Conservation (phyloP, 2,888 invertebrate species). For the Cheilosia urbana region DNA sequence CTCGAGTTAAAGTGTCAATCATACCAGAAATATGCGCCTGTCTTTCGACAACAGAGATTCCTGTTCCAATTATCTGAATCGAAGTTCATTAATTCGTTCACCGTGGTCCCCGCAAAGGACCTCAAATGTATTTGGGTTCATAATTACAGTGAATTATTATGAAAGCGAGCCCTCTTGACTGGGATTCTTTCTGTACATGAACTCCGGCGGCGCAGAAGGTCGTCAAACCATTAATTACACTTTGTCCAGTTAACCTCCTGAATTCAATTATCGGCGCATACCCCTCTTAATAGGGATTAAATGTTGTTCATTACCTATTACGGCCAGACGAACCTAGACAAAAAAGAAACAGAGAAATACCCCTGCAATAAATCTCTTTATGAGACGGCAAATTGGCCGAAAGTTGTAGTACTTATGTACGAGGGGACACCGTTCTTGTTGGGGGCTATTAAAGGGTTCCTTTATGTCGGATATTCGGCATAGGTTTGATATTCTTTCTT, state of each 20-base stretch:
- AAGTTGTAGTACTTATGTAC: slow-evolving; percentile 9
- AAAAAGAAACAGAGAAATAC: background rate
- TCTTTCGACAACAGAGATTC: no score
- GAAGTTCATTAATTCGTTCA: no score
- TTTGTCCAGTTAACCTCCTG: slow-evolving; percentile 53
- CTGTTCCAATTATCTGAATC: no score
- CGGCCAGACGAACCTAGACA: slow-evolving; percentile 2
- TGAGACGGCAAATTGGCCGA: slow-evolving; percentile 24
- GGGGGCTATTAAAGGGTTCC: background rate
- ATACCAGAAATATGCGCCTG: no score
- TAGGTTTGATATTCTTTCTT: no score
- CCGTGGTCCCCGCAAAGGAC: no score
- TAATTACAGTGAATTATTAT: slow-evolving; percentile 16
- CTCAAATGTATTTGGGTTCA: background rate
- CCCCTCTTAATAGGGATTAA: slow-evolving; percentile 47
- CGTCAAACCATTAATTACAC: slow-evolving; percentile 38
- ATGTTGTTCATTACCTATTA: slow-evolving; percentile 35
- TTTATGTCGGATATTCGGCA: no score
- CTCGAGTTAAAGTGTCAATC: background rate
- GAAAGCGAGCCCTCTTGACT: background rate
- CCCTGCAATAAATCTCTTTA: slow-evolving; percentile 40
- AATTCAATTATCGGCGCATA: slow-evolving; percentile 39
- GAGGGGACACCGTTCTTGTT: background rate
- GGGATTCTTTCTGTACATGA: background rate
- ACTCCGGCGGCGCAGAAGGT: background rate